Base-by-base conservation (phyloP, 1,140 invertebrate genomes). In the Glomeris maerens region DNA sequence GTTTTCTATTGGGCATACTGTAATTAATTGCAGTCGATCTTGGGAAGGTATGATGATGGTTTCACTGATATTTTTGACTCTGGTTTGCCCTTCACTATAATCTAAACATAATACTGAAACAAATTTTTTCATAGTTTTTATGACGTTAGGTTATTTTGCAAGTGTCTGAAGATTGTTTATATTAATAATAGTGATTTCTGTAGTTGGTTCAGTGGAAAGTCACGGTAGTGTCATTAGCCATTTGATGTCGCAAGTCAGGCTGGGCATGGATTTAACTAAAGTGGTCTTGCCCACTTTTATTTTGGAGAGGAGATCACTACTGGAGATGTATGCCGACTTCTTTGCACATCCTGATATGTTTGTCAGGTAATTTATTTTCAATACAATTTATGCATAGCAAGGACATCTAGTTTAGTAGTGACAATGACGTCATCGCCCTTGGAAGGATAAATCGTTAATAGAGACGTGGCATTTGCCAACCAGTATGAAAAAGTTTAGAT, bases 301-400 rank as follows among this genome's bases (percentile, higher is more conserved):
- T 55, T 70, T 98, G 57, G 94, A 98, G 64, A 78, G 90, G 57
- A 75, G 93, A 53, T 97, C 93, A 1, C 75, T 98, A 29, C 71
- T 98, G 31, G 94, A 97, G 71, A 97, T 96, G 86, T 92, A 97
- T 64, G 87, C 91, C 14, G 92, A 97, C 73, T 97, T 94, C 64
- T 97, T 97, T 73, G 90, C 92, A 22, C 93, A 97, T 76, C 88
- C 91, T 1, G 89, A 97, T 70, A 77, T 96, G 59, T 91, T 98
- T 68, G 76, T 93, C 51, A 85, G 81, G 92, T 95, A 73, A 73
- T 74, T 72, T 23, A 14, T 47, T 39, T 13, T 44, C 13, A 20
- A 44, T 44, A 20, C 42, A 44, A 13, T 13, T 27, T 44, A 36
- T 36, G n/a, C 31, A 36, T 10, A 10, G 31, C 10, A 10, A 36